phyloP scores from a whole-genome alignment of 2,888 invertebrate genomes.

The Ichneumoninae sp. region DNA sequence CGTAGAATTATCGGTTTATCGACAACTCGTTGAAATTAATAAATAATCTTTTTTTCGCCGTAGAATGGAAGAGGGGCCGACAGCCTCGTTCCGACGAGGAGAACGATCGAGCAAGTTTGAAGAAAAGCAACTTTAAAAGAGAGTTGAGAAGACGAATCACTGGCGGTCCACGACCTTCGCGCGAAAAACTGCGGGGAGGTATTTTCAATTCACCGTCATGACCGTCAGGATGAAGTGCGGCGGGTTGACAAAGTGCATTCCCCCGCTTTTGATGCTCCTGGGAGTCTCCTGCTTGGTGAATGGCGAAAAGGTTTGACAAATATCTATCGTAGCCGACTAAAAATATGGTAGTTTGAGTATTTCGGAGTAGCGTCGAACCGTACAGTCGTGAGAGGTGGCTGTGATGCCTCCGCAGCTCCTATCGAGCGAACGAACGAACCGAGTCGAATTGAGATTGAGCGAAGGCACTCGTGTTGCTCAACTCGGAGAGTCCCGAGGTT shows the following conservation, averaged over 20 bases:
- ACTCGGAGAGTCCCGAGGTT: slow-evolving; percentile 25
- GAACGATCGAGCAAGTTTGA: slow-evolving; percentile 43
- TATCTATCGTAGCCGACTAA: not conserved
- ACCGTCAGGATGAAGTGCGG: slow-evolving; percentile 17
- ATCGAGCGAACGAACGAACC: slow-evolving; percentile 39
- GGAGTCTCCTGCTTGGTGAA: slow-evolving; percentile 25
- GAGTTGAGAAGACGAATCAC: not conserved
- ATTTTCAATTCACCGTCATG: not conserved
- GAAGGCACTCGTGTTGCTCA: slow-evolving; percentile 44
- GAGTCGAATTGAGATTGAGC: slow-evolving; percentile 44
- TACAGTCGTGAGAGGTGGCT: not conserved
- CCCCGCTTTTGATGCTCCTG: slow-evolving; percentile 19
- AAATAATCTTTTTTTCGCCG: not conserved
- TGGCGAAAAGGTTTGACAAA: slow-evolving; percentile 55
- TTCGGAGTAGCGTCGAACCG: not conserved
- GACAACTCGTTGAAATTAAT: slow-evolving; percentile 7
- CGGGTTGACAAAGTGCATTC: slow-evolving; percentile 39
- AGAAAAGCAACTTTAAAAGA: not conserved
- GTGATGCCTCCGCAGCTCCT: not conserved
- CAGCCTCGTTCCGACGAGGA: slow-evolving; percentile 26
- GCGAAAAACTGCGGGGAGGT: slow-evolving; percentile 2
- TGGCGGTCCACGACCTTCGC: not conserved
- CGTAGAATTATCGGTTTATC: not conserved
- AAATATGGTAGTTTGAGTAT: not conserved
- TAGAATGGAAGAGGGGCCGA: slow-evolving; percentile 47